A percentile compares a stretch with the other conserved stretches of the same genome.
These are phyloP conservation scores for Pelvicachromis taeniatus DNA, from an alignment of 2,113 vertebrate genomes.

Conservation along the genomic window DNA sequence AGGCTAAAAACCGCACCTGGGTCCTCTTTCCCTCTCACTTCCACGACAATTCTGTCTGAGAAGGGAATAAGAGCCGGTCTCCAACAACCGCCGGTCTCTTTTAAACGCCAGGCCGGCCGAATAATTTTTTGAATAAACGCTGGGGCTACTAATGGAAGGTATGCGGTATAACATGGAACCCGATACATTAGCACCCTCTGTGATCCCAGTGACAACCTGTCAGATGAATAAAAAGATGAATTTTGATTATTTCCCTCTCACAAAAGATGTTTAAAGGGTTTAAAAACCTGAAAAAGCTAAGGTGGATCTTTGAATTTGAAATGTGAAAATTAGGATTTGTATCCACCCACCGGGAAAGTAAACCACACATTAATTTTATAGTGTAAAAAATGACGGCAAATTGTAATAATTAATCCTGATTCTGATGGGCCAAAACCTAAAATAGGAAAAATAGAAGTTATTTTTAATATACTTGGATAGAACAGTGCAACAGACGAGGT, in stretches of 20 bases:
- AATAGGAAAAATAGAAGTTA: too few relatives aligned
- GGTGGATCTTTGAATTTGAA: not conserved
- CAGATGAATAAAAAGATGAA: not conserved
- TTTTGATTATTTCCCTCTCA: not conserved
- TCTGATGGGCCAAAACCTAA: not conserved
- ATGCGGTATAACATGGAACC: not conserved
- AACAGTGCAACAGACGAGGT: not conserved
- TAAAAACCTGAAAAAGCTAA: accelerated
- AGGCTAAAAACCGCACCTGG: too few relatives aligned
- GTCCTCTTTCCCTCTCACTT: too few relatives aligned
- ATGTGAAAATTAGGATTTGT: accelerated
- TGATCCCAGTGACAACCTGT: accelerated
- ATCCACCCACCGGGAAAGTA: not conserved
- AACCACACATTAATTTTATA: not conserved
- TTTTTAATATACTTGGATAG: not conserved
- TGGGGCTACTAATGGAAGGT: too few relatives aligned
- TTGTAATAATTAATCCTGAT: not conserved
- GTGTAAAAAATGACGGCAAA: not conserved
- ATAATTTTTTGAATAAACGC: too few relatives aligned
- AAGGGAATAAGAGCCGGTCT: too few relatives aligned
- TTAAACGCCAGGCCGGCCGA: too few relatives aligned
- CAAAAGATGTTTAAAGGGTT: accelerated
- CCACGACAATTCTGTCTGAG: too few relatives aligned
- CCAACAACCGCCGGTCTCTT: too few relatives aligned
- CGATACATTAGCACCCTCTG: not conserved